These are phyloP conservation scores for Xylocopa sonorina DNA, from an alignment of 1,140 invertebrate species.

Conservation along the genomic window DNA sequence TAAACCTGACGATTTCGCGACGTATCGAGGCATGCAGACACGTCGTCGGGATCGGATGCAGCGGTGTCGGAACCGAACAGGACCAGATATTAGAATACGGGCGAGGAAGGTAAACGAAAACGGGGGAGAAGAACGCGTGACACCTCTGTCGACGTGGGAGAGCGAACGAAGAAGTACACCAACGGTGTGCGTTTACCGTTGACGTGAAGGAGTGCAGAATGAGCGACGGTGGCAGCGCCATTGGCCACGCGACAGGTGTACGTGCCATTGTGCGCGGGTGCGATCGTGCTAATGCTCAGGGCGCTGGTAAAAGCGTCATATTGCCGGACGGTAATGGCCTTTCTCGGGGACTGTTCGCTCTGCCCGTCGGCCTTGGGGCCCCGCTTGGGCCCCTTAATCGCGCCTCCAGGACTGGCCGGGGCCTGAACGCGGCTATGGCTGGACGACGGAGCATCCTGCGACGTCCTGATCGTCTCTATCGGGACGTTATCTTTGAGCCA, in stretches of 20 bases:
- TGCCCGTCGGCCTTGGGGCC: constrained; percentile 55
- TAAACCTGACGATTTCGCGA: constrained; percentile 16
- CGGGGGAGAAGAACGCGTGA: not conserved
- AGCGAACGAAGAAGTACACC: constrained; percentile 63
- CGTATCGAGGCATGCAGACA: constrained; percentile 39
- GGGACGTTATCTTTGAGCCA: constrained; percentile 87
- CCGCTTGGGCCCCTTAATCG: constrained; percentile 55
- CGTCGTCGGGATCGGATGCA: constrained; percentile 26
- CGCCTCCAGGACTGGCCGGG: constrained; percentile 58
- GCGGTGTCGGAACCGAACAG: too few species aligned
- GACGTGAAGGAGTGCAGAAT: constrained; percentile 84
- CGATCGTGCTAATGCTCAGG: constrained; percentile 85
- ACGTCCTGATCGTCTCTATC: constrained; percentile 72
- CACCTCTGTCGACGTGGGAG: constrained; percentile 36
- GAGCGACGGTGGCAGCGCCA: constrained; percentile 83
- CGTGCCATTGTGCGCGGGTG: constrained; percentile 86
- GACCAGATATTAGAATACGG: too few species aligned
- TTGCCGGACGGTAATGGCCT: constrained; percentile 84
- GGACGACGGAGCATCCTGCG: constrained; percentile 56
- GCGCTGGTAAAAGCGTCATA: constrained; percentile 86
- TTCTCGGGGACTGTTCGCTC: constrained; percentile 70
- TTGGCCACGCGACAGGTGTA: constrained; percentile 88
- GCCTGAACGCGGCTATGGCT: constrained; percentile 53
- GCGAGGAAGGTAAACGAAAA: not conserved
- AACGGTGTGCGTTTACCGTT: constrained; percentile 83